Conservation (phyloP, 37 sponge, comb jelly and placozoan genomes). For the Dysidea cf. avara region DNA sequence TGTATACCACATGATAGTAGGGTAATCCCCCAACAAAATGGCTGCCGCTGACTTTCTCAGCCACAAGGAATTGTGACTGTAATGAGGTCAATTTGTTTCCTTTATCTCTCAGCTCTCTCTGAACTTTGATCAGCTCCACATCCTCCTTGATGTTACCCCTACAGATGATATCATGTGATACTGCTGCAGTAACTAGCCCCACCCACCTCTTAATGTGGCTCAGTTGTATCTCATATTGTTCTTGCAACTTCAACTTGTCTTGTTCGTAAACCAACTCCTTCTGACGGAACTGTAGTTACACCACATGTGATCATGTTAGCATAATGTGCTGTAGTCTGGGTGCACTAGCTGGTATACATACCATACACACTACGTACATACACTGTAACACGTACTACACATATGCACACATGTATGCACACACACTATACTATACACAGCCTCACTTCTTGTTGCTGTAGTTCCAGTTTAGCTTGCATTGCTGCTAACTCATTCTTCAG, state of each 20-base stretch:
- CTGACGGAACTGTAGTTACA: conserved; percentile 22
- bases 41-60: conserved; percentile 42
- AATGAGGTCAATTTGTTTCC: conserved; percentile 28
- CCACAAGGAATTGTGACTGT: conserved; percentile 27
- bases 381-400: background rate
- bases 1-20: too few relatives aligned
- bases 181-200: background rate
- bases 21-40: too few relatives aligned
- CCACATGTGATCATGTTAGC: too few relatives aligned
- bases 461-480: conserved; percentile 30
- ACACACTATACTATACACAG: background rate
- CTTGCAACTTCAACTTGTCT: conserved; percentile 43
- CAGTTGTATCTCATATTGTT: conserved; percentile 35
- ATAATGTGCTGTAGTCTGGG: too few relatives aligned
- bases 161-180: background rate
- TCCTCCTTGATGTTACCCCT: conserved; percentile 55
- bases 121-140: conserved; percentile 51
- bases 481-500: conserved; percentile 35
- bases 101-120: conserved; percentile 66
- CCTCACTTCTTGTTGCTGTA: conserved; percentile 25
- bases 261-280: conserved; percentile 28
- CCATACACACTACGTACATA: background rate
- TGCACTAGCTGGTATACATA: too few relatives aligned
- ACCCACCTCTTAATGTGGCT: conserved; percentile 23
- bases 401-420: background rate